Conservation (phyloP, 2,113 vertebrate species). For the Columba janthina region DNA sequence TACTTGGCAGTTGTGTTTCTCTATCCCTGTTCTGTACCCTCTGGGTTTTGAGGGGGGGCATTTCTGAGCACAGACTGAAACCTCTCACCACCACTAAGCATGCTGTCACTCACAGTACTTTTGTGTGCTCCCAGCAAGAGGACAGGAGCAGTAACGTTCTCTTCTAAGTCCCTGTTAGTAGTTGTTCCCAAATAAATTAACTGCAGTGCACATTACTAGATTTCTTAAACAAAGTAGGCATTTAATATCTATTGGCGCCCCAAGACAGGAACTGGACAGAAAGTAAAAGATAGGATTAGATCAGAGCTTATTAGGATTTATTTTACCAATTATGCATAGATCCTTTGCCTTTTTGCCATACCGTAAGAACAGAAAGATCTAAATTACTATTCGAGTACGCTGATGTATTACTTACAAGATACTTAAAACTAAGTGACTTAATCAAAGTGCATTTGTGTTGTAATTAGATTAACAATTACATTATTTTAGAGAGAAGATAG, state of each 20-base stretch:
- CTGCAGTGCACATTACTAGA: not conserved
- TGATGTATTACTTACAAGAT: not conserved
- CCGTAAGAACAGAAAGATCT: not conserved
- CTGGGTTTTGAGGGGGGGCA: not conserved
- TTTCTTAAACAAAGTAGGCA: conserved; percentile 16
- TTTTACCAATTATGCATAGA: not conserved
- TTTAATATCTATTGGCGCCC: not conserved
- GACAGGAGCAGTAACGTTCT: not conserved
- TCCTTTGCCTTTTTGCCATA: not conserved
- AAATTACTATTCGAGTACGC: not conserved
- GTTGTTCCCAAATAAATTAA: conserved; percentile 43
- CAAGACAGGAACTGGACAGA: not conserved
- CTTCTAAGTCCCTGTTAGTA: not conserved
- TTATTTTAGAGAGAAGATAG: not conserved
- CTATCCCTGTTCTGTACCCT: not conserved
- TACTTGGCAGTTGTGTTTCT: not conserved
- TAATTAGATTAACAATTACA: not conserved
- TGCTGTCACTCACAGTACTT: not conserved
- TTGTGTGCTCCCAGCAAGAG: not conserved
- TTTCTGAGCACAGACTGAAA: not conserved
- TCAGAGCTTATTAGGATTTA: not conserved
- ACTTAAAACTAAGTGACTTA: not conserved
- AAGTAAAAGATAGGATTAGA: not conserved
- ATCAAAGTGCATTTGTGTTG: not conserved
- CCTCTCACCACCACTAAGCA: not conserved